Base-by-base conservation (phyloP, 1,140 invertebrate species). In the Atopsyche davidsoni region DNA sequence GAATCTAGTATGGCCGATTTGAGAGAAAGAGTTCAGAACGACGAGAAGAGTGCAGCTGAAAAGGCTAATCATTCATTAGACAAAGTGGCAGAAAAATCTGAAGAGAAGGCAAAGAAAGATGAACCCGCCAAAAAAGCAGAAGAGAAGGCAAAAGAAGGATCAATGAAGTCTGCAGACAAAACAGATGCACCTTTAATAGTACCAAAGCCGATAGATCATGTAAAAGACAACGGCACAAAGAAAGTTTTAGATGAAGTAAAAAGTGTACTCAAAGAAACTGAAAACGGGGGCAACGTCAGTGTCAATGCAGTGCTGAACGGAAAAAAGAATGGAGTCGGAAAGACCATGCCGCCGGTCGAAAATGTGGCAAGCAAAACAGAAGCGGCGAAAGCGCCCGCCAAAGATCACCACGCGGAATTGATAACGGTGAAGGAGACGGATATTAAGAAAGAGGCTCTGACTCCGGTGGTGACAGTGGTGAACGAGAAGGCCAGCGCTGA, bases 381-480 rank as follows among this genome's bases (percentile, higher is more conserved):
- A 18, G 11, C 42, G 7, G 4, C 25, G 4, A 57, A 57, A 53
- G 13, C 42, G 3, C 22, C 3, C 11, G 13, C n/a, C 13, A 6
- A 36, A 43, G 9, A 18, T 11, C 4, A 35, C 14, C n/a, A 23
- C 43, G 17, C 48, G 6, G 48, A 54, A 25, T 14, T 51, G 18
- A 35, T 53, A 3, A 32, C 34, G 19, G 48, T 51, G 1, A 53
- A 53, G 32, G 55, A 44, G 39, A 47, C 39, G n/a, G 46, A 42
- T 0, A 45, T 54, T 4, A 58, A 58, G 28, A 58, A 58, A 42
- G 53, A 55, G 14, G 46, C 59, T n/a, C 64, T 73, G 43, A 64
- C 68, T 47, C 68, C 72, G 6, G 65, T 69, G 41, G 61, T 75
- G 0, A 68, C 60, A 41, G 66, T 75, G 40, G 72, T 73, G 0